phyloP scores from a whole-genome alignment of 2,888 invertebrate species.

The Luperina nickerlii region DNA sequence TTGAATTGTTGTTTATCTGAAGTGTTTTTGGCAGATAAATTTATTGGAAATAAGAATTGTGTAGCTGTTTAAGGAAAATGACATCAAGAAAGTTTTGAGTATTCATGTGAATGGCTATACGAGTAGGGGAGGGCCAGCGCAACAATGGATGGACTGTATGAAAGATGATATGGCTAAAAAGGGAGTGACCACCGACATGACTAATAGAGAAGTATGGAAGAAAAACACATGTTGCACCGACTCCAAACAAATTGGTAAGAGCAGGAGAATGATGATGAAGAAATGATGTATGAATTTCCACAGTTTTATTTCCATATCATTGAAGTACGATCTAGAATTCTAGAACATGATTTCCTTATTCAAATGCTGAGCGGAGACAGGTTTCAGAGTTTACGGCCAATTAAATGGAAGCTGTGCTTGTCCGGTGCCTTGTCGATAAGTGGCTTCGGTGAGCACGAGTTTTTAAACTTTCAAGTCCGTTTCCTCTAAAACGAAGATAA shows the following conservation, averaged over 20 bases:
- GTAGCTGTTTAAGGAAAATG: not conserved
- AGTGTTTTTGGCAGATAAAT: not conserved
- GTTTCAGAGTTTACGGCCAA: constrained; percentile 43
- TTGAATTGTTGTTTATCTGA: not conserved
- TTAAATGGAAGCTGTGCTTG: constrained; percentile 45
- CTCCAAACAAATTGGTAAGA: not conserved
- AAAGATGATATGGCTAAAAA: not conserved
- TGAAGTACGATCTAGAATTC: constrained; percentile 22
- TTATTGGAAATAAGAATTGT: constrained; percentile 21
- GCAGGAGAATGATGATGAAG: not conserved
- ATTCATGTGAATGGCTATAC: not conserved
- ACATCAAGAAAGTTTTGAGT: not conserved
- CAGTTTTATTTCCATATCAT: constrained; percentile 5
- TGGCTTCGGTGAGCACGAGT: constrained; percentile 31
- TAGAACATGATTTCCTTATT: constrained; percentile 40
- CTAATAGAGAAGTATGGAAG: not conserved
- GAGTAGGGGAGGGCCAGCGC: not conserved
- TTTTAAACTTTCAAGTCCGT: constrained; percentile 16
- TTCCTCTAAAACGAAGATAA: constrained; percentile 7
- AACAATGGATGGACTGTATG: not conserved
- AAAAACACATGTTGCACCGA: not conserved
- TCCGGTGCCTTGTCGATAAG: constrained; percentile 46
- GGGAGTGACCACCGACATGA: not conserved
- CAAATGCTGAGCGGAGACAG: constrained; percentile 34
- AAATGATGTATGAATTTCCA: constrained; percentile 6